Evolutionary conservation across 2,797 vertebrate species (phyloP).

Genomic region (Delichon dasypus): DNA sequence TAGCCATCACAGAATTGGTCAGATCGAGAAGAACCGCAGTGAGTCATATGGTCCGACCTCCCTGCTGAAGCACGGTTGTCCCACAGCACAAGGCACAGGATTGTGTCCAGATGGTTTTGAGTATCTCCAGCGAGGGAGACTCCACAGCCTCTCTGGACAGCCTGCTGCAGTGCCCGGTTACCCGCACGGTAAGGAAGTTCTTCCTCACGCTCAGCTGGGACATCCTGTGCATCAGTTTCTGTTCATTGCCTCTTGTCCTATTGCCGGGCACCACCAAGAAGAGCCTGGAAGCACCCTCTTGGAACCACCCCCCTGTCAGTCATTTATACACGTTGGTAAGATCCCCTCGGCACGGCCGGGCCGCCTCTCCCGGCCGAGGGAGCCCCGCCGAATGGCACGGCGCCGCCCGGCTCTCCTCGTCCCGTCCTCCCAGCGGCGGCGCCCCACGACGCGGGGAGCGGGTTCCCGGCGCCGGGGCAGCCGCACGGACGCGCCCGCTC

Average conservation of each 20-base stretch:
- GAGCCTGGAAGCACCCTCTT: background rate
- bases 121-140: background rate
- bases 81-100: background rate
- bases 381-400: background rate
- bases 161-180: fast-evolving
- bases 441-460: no score
- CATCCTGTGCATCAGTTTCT: background rate
- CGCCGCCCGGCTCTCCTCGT: background rate
- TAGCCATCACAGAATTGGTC: background rate
- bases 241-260: background rate
- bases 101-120: fast-evolving
- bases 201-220: background rate
- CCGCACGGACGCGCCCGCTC: background rate
- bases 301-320: background rate
- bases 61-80: fast-evolving
- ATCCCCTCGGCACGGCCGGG: background rate
- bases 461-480: background rate
- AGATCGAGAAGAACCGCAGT: background rate
- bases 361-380: background rate
- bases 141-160: fast-evolving
- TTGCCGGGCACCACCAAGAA: background rate
- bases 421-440: background rate
- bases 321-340: no score
- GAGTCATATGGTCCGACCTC: background rate
- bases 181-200: background rate